These are phyloP conservation scores for Baryphthengus martii DNA, from an alignment of 2,113 vertebrate genomes.

Conservation along the genomic window DNA sequence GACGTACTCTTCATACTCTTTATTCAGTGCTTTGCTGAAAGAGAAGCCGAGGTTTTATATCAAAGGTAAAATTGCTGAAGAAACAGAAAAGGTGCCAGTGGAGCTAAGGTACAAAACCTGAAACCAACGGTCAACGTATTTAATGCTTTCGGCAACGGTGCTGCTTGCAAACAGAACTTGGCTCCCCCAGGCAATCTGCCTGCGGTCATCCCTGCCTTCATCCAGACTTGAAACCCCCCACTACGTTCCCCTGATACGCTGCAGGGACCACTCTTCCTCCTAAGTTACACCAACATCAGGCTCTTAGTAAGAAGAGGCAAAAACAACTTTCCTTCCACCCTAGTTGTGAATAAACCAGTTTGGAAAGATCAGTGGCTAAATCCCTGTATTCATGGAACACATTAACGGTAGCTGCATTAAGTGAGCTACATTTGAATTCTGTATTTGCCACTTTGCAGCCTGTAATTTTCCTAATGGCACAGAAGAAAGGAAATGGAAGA, in stretches of 20 bases:
- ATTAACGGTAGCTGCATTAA: accelerated
- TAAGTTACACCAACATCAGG: background rate
- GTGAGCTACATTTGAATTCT: accelerated
- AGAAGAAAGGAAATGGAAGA: background rate
- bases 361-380: background rate
- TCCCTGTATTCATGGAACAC: background rate
- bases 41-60: slow-evolving; percentile 28
- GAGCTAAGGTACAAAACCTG: background rate
- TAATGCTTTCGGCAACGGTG: background rate
- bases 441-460: background rate
- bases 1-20: slow-evolving; percentile 96
- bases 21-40: slow-evolving; percentile 91
- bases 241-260: accelerated
- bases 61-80: background rate
- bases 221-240: accelerated
- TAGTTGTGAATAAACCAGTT: background rate
- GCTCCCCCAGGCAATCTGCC: too few relatives aligned
- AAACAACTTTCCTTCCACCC: background rate
- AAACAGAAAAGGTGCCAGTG: background rate
- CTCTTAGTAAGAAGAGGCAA: background rate
- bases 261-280: background rate
- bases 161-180: background rate
- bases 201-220: background rate
- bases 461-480: background rate
- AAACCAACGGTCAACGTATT: background rate